Percentiles rank a stretch among this genome's conserved stretches.
Evolutionary conservation across 2,113 vertebrate genomes (phyloP).

Genomic region (Chaetodon trifascialis): DNA sequence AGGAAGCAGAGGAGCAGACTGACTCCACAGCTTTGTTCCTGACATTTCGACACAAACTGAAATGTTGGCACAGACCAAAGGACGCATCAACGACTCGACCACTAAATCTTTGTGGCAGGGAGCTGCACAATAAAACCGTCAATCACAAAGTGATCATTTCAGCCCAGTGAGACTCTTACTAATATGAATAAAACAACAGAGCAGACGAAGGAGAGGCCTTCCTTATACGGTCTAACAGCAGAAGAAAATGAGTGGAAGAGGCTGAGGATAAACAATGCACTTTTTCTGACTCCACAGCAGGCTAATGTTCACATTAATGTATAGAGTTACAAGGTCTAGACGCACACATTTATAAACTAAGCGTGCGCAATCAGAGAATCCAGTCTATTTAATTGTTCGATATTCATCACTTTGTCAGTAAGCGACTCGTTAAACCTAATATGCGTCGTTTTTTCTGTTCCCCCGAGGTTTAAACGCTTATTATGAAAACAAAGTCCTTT

Average conservation of each 20-base stretch:
- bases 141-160: constrained; percentile 50
- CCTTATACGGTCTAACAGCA: constrained; percentile 27
- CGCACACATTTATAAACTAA: constrained; percentile 71
- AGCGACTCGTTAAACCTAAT: constrained; percentile 81
- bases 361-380: constrained; percentile 71
- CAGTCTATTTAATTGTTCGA: constrained; percentile 73
- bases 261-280: constrained; percentile 66
- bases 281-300: constrained; percentile 57
- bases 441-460: constrained; percentile 69
- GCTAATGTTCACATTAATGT: constrained; percentile 77
- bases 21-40: constrained; percentile 27
- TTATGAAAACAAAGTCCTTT: constrained; percentile 77
- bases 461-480: constrained; percentile 75
- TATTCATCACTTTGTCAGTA: constrained; percentile 84
- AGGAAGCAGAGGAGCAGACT: constrained; percentile 5
- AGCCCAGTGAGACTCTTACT: constrained; percentile 13
- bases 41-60: constrained; percentile 44
- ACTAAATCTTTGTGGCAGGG: constrained; percentile 46
- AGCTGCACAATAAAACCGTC: constrained; percentile 51
- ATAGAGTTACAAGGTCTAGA: constrained; percentile 74
- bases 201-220: constrained; percentile 14
- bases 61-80: constrained; percentile 16
- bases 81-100: constrained; percentile 14
- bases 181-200: constrained; percentile 47
- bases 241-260: constrained; percentile 51